Evolutionary conservation across 2,797 vertebrate species (phyloP).

Genomic region (Alfaro cultratus): DNA sequence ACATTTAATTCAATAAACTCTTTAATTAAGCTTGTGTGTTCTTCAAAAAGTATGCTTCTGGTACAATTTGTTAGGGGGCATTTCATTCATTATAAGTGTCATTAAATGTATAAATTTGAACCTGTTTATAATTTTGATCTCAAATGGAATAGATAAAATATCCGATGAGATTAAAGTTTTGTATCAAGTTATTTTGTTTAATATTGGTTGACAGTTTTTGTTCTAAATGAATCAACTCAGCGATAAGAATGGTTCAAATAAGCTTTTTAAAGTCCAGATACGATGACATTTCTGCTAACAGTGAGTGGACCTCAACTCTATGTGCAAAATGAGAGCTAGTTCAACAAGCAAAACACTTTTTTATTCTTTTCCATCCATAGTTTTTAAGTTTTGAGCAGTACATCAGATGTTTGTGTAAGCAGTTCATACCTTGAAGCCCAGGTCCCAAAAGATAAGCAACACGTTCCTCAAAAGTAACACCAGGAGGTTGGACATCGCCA

Average conservation of each 20-base stretch:
- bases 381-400: not conserved
- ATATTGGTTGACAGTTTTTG: not conserved
- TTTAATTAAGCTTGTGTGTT: not conserved
- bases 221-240: not conserved
- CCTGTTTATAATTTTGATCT: not conserved
- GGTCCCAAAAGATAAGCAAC: slow-evolving; percentile 77
- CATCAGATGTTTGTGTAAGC: not conserved
- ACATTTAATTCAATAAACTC: not conserved
- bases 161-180: not conserved
- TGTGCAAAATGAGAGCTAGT: not conserved
- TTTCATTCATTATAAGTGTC: not conserved
- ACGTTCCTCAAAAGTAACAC: slow-evolving; percentile 80
- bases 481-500: slow-evolving; percentile 83
- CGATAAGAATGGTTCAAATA: not conserved
- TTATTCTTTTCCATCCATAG: not conserved
- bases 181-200: not conserved
- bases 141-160: not conserved
- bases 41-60: not conserved
- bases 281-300: not conserved
- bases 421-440: slow-evolving; percentile 74
- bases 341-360: not conserved
- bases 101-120: not conserved
- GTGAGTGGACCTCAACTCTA: not conserved
- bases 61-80: not conserved
- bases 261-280: not conserved